Base-by-base conservation (phyloP, 2,888 invertebrate genomes). In the Lampropteryx suffumata region DNA sequence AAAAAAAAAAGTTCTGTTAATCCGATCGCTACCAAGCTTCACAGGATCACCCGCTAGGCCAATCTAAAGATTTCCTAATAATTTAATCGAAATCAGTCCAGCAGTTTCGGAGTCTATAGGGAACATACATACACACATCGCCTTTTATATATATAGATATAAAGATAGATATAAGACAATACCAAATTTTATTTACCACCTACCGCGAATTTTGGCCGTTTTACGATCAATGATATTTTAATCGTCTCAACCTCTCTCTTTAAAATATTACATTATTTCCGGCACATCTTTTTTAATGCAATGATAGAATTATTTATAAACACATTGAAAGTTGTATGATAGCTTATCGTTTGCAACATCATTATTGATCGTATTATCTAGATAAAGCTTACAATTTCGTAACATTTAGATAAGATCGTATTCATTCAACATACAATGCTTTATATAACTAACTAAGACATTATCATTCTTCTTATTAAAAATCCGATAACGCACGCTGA, bases 361-460 rank as follows among this genome's bases (percentile, higher is more conserved):
- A 33, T 32, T 46, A 39, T 37, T 26, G 33, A 51, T 51, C 42
- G 47, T 52, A 33, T 42, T 39, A 50, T 50, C 35, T 40, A 43
- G 42, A 50, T 50, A 50, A 34, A 33, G 9, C 36, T 29, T 30
- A 44, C 30, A 21, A 37, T 50, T 43, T 17, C 35, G 27, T 46
- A 43, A 46, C 40, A 43, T 4, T n/a, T 39, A 42, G 56, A 56
- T 47, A 45, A 53, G 53, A 53, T 49, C 30, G 27, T 27, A 39
- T 21, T 39, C 43, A 50, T 50, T 50, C 43, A 48, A 41, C 9
- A 34, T 21, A 21, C 24, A 35, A 34, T 8, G 27, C 51, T 44
- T 34, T 42, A 47, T 33, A 43, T 39, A 27, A 17, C 33, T 26
- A 32, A 44, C 27, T 32, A 26, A 28, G 12, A 27, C 4, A 32